Base-by-base conservation (phyloP, 2,113 vertebrate genomes). In the Indicator indicator region DNA sequence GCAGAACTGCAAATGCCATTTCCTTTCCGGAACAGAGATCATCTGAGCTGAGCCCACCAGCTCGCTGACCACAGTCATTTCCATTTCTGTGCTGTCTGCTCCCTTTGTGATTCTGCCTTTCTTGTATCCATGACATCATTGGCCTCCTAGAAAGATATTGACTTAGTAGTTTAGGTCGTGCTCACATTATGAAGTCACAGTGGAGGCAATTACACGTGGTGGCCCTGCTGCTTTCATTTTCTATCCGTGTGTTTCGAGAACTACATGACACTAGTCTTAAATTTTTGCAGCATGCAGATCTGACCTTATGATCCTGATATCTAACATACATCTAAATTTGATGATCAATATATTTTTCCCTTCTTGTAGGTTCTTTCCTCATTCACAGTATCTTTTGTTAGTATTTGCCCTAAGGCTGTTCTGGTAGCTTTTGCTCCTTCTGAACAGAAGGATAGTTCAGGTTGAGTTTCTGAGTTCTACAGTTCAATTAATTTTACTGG, bases 1-100 rank as follows among this genome's bases (percentile, higher is more conserved):
- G 78, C 78, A 94, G 81, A 87, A 84, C 12, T 60, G 75, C 26
- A 89, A 17, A 74, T 81, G 62, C 21, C 56, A 85, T 91, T 96
- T 94, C 67, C 77, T 93, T 69, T 92, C 54, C 1, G 0, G 65
- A 95, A 23, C 26, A 87, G 74, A 54, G 40, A 72, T 89, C 60
- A 79, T 36, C 58, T 3, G 1, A 84, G 40, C 33, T 91, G 77
- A 95, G 75, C 65, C 55, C 71, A 69, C 0, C 0, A 79, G 18
- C 13, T 59, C 38, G 12, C 21, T 69, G 28, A 12, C 62, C 0
- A 0, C 26, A 64, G 52, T 69, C 13, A 73, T 76, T 94, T 87
- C 84, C 65, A 89, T 75, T 88, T 94, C 50, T 2, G 0, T 75
- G 81, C 91, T 85, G 50, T 50, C 70, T 94, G 70, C 55, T 19